Evolutionary conservation across 1,140 invertebrate genomes (phyloP).

Genomic region (Delia radicum): DNA sequence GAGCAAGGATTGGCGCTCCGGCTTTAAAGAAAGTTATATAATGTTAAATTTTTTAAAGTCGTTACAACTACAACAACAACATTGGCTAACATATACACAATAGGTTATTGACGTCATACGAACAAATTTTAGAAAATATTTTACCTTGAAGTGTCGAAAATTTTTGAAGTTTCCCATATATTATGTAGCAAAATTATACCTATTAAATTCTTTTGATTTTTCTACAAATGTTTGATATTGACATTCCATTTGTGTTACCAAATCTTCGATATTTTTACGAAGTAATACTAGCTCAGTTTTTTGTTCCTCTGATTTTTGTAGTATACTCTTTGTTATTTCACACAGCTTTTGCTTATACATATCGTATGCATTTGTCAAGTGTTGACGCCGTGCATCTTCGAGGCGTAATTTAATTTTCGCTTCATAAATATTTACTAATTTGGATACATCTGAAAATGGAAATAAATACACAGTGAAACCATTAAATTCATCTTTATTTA

Average conservation of each 20-base stretch:
- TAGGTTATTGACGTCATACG: too few species aligned
- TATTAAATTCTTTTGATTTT: not conserved
- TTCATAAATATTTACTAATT: not conserved
- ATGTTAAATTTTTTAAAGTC: too few species aligned
- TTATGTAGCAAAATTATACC: too few species aligned
- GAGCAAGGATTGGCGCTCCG: too few species aligned
- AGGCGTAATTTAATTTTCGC: not conserved
- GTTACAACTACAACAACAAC: too few species aligned
- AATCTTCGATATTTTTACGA: not conserved
- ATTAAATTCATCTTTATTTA: too few species aligned
- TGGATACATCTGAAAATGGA: not conserved
- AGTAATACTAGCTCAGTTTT: not conserved
- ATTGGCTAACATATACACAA: too few species aligned
- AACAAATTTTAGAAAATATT: too few species aligned
- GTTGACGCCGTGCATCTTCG: not conserved
- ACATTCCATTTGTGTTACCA: not conserved
- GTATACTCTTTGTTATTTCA: not conserved
- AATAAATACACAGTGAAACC: too few species aligned
- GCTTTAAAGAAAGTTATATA: too few species aligned
- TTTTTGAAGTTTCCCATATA: too few species aligned
- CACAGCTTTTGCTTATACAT: not conserved
- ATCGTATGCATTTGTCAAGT: not conserved
- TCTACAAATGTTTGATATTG: not conserved
- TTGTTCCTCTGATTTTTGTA: not conserved
- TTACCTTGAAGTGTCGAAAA: too few species aligned